Conservation (phyloP, 2,888 invertebrate genomes). For the Caenorhabditis drosophilae region DNA sequence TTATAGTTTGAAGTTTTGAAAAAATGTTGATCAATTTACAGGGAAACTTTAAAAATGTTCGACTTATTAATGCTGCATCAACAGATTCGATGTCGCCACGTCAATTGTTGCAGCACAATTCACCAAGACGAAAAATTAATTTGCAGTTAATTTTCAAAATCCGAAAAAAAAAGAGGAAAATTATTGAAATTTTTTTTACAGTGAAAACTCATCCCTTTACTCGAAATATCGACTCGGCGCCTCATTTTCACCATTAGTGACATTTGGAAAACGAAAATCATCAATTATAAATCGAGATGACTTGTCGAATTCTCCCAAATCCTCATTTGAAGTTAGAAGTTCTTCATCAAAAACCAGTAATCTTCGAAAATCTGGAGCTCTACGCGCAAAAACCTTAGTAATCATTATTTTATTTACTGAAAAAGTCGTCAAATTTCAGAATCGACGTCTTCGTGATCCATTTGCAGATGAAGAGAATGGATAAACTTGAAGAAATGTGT, state of each 20-base stretch:
- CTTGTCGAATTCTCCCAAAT: too few species aligned
- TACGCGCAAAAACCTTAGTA: background rate
- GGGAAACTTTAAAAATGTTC: constrained; percentile 2
- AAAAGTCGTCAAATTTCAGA: background rate
- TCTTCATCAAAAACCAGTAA: background rate
- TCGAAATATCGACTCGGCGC: constrained; percentile 23
- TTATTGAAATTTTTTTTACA: background rate
- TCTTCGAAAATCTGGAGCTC: background rate
- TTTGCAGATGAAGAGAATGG: too few species aligned
- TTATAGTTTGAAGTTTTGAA: too few species aligned
- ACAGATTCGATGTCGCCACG: constrained; percentile 28
- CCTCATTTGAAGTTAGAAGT: too few species aligned
- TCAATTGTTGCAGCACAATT: constrained; percentile 6
- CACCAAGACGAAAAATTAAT: constrained; percentile 11
- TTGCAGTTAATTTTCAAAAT: background rate
- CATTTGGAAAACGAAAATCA: constrained; percentile 8
- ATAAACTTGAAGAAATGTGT: too few species aligned
- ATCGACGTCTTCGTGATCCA: background rate
- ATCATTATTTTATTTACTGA: background rate
- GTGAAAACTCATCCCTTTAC: constrained; percentile 6
- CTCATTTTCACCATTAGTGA: constrained; percentile 24
- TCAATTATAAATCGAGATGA: constrained; percentile 1
- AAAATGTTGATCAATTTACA: background rate
- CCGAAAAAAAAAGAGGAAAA: background rate
- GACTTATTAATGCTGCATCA: constrained; percentile 3